Evolutionary conservation across 2,113 vertebrate genomes (phyloP).

Genomic region (Pipa parva): DNA sequence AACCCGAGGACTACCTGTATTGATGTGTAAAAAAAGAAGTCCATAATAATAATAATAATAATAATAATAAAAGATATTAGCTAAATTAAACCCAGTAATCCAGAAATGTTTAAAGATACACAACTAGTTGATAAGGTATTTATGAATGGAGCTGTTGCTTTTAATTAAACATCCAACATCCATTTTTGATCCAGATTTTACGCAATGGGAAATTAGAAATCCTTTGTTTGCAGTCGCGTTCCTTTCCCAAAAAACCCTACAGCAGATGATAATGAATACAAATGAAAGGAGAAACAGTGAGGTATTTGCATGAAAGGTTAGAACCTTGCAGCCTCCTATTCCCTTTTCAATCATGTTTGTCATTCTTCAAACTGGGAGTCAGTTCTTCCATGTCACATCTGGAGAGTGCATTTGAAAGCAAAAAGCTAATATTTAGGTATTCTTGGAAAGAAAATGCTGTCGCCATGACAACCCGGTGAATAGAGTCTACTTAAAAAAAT

Average conservation of each 20-base stretch:
- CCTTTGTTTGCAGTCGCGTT: not conserved
- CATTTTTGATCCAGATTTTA: not conserved
- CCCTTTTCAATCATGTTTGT: constrained; percentile 32
- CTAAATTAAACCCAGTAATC: too few relatives aligned
- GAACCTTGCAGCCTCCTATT: constrained; percentile 27
- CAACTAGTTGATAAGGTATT: too few relatives aligned
- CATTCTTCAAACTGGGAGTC: constrained; percentile 28
- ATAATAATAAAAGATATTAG: too few relatives aligned
- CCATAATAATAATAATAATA: too few relatives aligned
- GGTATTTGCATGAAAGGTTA: constrained; percentile 40
- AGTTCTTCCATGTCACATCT: constrained; percentile 32
- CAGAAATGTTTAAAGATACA: too few relatives aligned
- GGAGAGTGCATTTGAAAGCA: constrained; percentile 26
- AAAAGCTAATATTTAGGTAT: constrained; percentile 43
- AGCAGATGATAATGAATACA: constrained; percentile 36
- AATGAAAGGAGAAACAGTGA: constrained; percentile 23
- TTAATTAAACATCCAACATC: not conserved
- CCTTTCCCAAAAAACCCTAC: constrained; percentile 16
- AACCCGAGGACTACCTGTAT: too few relatives aligned
- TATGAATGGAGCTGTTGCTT: too few relatives aligned
- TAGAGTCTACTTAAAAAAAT: constrained; percentile 30
- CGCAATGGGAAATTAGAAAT: not conserved
- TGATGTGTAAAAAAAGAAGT: too few relatives aligned
- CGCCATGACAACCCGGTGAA: constrained; percentile 35
- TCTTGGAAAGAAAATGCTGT: constrained; percentile 28